phyloP scores from a whole-genome alignment of 1,140 invertebrate genomes.

The Temnothorax longispinosus region DNA sequence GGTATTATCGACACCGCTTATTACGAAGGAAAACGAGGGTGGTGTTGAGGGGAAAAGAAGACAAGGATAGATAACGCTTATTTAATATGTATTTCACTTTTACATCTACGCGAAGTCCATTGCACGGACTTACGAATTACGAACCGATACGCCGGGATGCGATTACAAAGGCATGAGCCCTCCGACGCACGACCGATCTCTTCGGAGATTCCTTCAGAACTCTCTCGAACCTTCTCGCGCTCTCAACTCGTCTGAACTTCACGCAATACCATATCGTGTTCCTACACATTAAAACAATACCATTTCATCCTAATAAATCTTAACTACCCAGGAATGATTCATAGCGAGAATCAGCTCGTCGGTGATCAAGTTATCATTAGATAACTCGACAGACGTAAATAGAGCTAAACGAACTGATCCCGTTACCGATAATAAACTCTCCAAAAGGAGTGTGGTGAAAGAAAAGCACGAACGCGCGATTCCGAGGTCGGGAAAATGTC shows the following conservation, averaged over 20 bases:
- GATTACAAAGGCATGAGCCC: too few species aligned
- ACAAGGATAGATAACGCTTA: too few species aligned
- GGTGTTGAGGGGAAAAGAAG: too few species aligned
- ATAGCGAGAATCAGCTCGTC: not conserved
- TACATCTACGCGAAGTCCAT: too few species aligned
- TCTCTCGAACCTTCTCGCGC: too few species aligned
- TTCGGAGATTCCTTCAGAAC: too few species aligned
- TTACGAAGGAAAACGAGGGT: too few species aligned
- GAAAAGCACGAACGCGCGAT: slow-evolving; percentile 51
- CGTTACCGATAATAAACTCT: slow-evolving; percentile 10
- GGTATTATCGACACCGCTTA: too few species aligned
- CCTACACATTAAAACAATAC: not conserved
- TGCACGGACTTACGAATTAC: too few species aligned
- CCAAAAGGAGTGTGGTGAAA: not conserved
- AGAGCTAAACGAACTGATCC: not conserved
- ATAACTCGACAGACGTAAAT: not conserved
- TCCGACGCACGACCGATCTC: too few species aligned
- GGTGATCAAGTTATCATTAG: slow-evolving; percentile 21
- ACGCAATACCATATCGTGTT: not conserved
- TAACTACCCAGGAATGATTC: slow-evolving; percentile 36
- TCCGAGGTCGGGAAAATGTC: slow-evolving; percentile 12
- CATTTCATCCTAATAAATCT: not conserved
- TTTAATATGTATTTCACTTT: too few species aligned
- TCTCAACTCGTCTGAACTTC: not conserved
- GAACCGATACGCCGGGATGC: too few species aligned